phyloP scores from a whole-genome alignment of 2,113 vertebrate genomes.

The Prolemur simus region DNA sequence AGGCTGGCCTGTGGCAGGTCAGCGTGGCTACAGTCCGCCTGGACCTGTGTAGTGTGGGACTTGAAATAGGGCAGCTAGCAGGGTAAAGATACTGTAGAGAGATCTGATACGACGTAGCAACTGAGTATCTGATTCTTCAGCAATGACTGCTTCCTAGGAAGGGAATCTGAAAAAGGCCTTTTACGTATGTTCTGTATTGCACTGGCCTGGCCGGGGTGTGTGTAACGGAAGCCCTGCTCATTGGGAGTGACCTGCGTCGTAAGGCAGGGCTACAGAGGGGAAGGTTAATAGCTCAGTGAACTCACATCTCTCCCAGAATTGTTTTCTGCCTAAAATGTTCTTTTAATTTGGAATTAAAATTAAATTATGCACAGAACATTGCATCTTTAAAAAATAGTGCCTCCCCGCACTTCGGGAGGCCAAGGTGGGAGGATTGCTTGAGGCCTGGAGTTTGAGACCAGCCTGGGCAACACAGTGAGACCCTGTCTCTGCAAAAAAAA shows the following conservation, averaged over 20 bases:
- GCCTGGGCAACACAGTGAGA: too few species aligned
- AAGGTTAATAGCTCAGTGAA: background rate
- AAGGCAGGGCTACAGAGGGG: rapidly evolving
- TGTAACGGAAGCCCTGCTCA: rapidly evolving
- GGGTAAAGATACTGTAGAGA: too few species aligned
- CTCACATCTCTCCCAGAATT: background rate
- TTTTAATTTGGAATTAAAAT: slow-evolving; percentile 4
- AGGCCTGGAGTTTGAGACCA: too few species aligned
- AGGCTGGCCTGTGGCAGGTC: background rate
- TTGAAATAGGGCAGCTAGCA: rapidly evolving
- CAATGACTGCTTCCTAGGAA: background rate
- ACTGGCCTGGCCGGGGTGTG: rapidly evolving
- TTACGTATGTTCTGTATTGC: too few species aligned
- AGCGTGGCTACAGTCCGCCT: background rate
- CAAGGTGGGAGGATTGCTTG: too few species aligned
- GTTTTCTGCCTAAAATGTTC: background rate
- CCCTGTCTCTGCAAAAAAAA: too few species aligned
- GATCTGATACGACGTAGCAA: background rate
- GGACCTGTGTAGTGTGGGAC: too few species aligned
- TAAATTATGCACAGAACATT: background rate
- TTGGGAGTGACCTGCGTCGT: rapidly evolving
- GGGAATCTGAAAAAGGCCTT: background rate
- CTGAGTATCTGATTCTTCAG: background rate
- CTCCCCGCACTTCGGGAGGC: too few species aligned
- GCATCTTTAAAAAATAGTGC: background rate